Evolutionary conservation across 92 coral and sea anemone species (phyloP), one percentile per base, ranked within the genome.

Genomic region (Blastomussa wellsi): DNA sequence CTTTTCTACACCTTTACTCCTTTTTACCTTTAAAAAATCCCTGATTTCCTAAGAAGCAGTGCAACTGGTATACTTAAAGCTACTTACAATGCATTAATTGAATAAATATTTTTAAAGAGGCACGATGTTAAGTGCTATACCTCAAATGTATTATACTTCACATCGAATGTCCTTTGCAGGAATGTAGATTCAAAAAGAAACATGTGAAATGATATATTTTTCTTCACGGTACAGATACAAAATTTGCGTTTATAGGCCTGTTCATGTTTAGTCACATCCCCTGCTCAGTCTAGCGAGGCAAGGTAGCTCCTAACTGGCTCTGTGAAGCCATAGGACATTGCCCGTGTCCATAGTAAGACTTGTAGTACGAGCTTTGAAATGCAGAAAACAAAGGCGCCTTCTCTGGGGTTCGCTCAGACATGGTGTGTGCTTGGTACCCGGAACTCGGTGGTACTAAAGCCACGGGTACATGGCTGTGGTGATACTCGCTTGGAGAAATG

Each of bases 311-410:
- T 11, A 94, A 82, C 87, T 91, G 91, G 86, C 73, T 79, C 48
- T 87, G 76, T 12, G 87, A 22, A 81, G 82, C 82, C 68, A 77
- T 77, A 1, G 88, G 76, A 17, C 90, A 90, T 19, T 88, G 84
- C 0, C 88, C 90, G 53, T 84, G 80, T 5, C 88, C 90, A 42
- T 90, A 90, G 76, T 82, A 80, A 42, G 98, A 83, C 87, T 94
- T 94, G 88, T 90, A 92, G 74, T 94, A 94, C 32, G 98, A 86
- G 62, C 85, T 91, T 29, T 87, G 89, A n/a, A 92, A 74, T 31
- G 88, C 76, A 10, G 92, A 81, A 64, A 76, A 91, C 72, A 90
- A 67, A 2, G 95, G 80, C 2, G 87, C 41, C 36, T 86, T 83
- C 28, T 92, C 92, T 28, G 82, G 86, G 37, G 74, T 86, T 88